phyloP scores from a whole-genome alignment of 1,140 invertebrate species.

The Heliconius hewitsoni region DNA sequence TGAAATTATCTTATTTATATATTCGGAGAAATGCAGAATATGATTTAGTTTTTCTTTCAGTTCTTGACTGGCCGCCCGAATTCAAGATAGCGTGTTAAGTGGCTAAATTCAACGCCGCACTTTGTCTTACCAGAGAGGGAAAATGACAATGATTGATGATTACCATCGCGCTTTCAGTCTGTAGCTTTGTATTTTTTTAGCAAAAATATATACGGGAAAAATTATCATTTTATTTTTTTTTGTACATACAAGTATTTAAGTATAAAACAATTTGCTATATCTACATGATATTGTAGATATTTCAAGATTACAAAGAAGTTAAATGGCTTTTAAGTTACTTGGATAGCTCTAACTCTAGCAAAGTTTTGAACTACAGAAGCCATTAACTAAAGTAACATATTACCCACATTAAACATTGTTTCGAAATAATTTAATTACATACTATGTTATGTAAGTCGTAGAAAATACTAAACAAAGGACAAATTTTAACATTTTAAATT shows the following conservation, averaged over 20 bases:
- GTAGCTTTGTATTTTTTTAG: no score
- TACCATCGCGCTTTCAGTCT: no score
- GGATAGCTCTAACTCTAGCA: not conserved
- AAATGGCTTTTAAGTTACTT: constrained; percentile 3
- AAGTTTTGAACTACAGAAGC: constrained; percentile 8
- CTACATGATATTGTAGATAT: not conserved
- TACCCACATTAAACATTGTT: constrained; percentile 9
- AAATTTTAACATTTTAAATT: no score
- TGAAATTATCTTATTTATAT: not conserved
- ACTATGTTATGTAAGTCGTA: not conserved
- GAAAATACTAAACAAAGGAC: not conserved
- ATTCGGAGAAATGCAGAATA: not conserved
- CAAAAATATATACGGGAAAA: no score
- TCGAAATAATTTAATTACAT: not conserved
- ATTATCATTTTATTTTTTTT: no score
- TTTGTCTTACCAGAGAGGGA: not conserved
- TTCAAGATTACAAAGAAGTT: not conserved
- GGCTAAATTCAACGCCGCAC: not conserved
- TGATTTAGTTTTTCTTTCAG: not conserved
- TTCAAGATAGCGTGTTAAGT: not conserved
- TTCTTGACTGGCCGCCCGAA: not conserved
- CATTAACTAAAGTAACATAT: constrained; percentile 9
- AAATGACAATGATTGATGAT: not conserved
- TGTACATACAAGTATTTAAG: not conserved
- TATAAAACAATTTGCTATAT: not conserved